These are phyloP conservation scores for Cryptoblepharus egeriae DNA, from an alignment of 2,797 vertebrate species.

Conservation along the genomic window DNA sequence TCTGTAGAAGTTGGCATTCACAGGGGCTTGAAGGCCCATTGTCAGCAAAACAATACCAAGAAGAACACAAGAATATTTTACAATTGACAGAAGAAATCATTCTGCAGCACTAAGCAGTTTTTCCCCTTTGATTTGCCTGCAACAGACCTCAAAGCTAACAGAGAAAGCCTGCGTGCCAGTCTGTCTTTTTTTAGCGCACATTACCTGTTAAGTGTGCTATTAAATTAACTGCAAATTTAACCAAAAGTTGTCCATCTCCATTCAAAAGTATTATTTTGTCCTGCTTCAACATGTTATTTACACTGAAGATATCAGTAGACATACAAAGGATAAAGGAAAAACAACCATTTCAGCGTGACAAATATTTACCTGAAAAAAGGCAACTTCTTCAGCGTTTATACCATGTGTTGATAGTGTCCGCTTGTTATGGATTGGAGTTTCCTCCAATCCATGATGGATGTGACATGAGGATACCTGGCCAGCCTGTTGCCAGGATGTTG, in stretches of 20 bases:
- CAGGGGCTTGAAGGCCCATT: too few relatives aligned
- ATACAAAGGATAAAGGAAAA: conserved; percentile 51
- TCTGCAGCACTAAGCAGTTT: conserved; percentile 3
- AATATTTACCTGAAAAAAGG: conserved; percentile 61
- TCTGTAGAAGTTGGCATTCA: too few relatives aligned
- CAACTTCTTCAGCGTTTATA: too few relatives aligned
- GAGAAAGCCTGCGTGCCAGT: conserved; percentile 46
- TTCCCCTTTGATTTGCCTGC: background rate
- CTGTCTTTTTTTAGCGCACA: conserved; percentile 11
- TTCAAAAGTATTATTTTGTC: conserved; percentile 54
- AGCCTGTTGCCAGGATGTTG: too few relatives aligned
- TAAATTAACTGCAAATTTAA: conserved; percentile 9
- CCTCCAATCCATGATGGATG: too few relatives aligned
- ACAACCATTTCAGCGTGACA: conserved; percentile 57
- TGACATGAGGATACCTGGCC: too few relatives aligned
- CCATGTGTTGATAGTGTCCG: too few relatives aligned
- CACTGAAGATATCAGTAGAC: conserved; percentile 30
- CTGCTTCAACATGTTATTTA: conserved; percentile 38
- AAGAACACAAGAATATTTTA: background rate
- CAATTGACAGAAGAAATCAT: conserved; percentile 12
- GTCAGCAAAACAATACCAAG: background rate
- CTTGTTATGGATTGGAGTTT: too few relatives aligned
- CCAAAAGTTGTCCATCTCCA: background rate
- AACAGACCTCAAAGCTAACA: conserved; percentile 40
- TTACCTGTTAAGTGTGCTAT: conserved; percentile 20